A percentile compares a stretch with the other conserved stretches of the same genome.
Evolutionary conservation across 2,797 vertebrate species (phyloP).

Genomic region (Novumbra hubbsi): DNA sequence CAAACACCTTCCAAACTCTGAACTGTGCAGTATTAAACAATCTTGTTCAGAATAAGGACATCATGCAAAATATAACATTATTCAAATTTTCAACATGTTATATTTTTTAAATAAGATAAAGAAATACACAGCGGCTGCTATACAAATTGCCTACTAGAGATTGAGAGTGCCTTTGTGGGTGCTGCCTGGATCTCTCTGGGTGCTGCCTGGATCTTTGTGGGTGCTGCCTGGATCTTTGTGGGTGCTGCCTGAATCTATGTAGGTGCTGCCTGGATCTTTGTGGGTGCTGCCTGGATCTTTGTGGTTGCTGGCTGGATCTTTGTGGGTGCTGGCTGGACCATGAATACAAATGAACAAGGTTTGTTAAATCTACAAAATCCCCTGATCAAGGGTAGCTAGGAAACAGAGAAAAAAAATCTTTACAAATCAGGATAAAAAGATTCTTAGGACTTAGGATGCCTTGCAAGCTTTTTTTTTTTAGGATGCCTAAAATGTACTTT

Average conservation of each 20-base stretch:
- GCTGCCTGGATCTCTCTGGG: constrained; percentile 3
- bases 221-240: constrained; percentile 6
- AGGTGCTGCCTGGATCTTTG: too few relatives aligned
- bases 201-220: constrained; percentile 7
- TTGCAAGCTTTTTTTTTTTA: constrained; percentile 1
- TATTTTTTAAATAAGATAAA: not conserved
- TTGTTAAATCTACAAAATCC: constrained; percentile 8
- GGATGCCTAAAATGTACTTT: constrained; percentile 7
- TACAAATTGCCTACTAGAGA: constrained; percentile 8
- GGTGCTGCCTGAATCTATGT: not conserved
- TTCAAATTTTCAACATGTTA: not conserved
- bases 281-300: constrained; percentile 4
- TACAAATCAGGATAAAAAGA: constrained; percentile 16
- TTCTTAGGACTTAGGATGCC: constrained; percentile 21
- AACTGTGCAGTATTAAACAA: not conserved
- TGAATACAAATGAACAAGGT: constrained; percentile 13
- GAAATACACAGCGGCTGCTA: constrained; percentile 1
- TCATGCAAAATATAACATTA: constrained; percentile 5
- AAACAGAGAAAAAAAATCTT: not conserved
- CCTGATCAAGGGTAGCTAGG: not conserved
- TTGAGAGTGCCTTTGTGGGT: constrained; percentile 6
- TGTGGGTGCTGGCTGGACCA: not conserved
- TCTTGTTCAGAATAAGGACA: not conserved
- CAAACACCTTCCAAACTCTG: not conserved
- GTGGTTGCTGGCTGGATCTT: too few relatives aligned